Conservation (phyloP, 2,888 invertebrate genomes). For the Drosophila crucigera region DNA sequence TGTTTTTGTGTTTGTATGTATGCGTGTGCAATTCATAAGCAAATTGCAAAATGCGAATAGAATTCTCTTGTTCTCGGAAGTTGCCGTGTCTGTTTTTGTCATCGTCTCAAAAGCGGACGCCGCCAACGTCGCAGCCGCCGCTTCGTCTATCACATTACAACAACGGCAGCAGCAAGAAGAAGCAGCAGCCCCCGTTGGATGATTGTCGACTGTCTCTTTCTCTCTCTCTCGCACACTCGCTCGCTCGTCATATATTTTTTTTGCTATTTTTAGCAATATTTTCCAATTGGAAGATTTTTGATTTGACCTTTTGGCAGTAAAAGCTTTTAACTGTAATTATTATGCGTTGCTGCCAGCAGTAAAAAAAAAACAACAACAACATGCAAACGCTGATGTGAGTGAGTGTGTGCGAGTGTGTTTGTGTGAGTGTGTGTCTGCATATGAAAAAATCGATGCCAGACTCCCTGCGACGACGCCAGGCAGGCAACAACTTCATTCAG, state of each 20-base stretch:
- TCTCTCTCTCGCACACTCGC: slow-evolving; percentile 33
- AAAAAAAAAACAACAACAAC: slow-evolving; percentile 34
- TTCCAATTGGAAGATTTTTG: slow-evolving; percentile 67
- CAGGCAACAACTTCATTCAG: slow-evolving; percentile 71
- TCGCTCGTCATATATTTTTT: slow-evolving; percentile 33
- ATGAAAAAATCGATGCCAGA: slow-evolving; percentile 80
- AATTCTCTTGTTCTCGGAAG: slow-evolving; percentile 63
- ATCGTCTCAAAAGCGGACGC: slow-evolving; percentile 62
- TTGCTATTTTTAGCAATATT: slow-evolving; percentile 74
- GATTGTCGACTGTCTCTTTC: slow-evolving; percentile 49
- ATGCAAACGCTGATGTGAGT: slow-evolving; percentile 31
- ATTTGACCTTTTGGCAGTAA: slow-evolving; percentile 75
- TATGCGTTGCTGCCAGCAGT: slow-evolving; percentile 38
- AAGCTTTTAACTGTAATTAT: slow-evolving; percentile 67
- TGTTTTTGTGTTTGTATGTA: slow-evolving; percentile 6
- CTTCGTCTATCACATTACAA: slow-evolving; percentile 66
- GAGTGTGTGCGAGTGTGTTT: slow-evolving; percentile 23
- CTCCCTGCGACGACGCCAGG: slow-evolving; percentile 68
- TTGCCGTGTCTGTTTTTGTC: slow-evolving; percentile 67
- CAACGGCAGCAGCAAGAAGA: slow-evolving; percentile 5
- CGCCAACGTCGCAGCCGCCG: slow-evolving; percentile 53
- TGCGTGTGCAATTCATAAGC: slow-evolving; percentile 52
- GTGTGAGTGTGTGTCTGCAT: slow-evolving; percentile 59
- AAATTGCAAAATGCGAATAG: slow-evolving; percentile 66
- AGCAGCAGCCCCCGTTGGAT: slow-evolving; percentile 39